A percentile compares a stretch with the other conserved stretches of the same genome.
Conservation (phyloP, 2,888 invertebrate species). For the Abrostola triplasia region DNA sequence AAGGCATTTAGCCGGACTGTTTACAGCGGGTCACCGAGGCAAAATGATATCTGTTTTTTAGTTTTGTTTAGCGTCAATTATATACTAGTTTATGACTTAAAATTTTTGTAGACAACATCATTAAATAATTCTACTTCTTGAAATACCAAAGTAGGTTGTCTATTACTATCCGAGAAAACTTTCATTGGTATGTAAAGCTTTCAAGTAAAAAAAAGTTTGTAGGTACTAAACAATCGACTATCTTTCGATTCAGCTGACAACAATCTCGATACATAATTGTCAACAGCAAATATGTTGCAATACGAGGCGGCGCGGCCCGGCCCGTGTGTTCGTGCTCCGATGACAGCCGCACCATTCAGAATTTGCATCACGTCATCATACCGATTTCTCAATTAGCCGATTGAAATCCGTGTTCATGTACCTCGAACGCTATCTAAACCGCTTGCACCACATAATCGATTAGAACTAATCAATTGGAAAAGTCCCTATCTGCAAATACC, state of each 20-base stretch:
- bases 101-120: no score
- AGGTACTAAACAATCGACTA: constrained; percentile 11
- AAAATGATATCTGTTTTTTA: constrained; percentile 28
- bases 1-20: constrained; percentile 22
- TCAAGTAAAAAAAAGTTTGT: constrained; percentile 25
- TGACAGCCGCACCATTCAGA: constrained; percentile 50
- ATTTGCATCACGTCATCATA: constrained; percentile 44
- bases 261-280: constrained; percentile 32
- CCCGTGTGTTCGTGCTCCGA: constrained; percentile 39
- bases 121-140: no score
- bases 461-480: constrained; percentile 10
- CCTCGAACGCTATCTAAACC: constrained; percentile 12
- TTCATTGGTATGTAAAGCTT: no score
- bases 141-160: no score
- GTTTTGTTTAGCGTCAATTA: no score
- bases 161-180: no score
- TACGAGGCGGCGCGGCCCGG: constrained; percentile 15
- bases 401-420: constrained; percentile 35
- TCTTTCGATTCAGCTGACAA: constrained; percentile 34
- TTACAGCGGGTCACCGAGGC: constrained; percentile 18
- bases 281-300: constrained; percentile 28
- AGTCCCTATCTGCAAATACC: background rate
- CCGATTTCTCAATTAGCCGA: constrained; percentile 50
- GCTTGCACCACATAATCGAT: constrained; percentile 16
- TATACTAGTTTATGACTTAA: no score